A percentile compares a stretch with the other conserved stretches of the same genome.
phyloP scores from a whole-genome alignment of 2,797 vertebrate species.

The Chelon labrosus region DNA sequence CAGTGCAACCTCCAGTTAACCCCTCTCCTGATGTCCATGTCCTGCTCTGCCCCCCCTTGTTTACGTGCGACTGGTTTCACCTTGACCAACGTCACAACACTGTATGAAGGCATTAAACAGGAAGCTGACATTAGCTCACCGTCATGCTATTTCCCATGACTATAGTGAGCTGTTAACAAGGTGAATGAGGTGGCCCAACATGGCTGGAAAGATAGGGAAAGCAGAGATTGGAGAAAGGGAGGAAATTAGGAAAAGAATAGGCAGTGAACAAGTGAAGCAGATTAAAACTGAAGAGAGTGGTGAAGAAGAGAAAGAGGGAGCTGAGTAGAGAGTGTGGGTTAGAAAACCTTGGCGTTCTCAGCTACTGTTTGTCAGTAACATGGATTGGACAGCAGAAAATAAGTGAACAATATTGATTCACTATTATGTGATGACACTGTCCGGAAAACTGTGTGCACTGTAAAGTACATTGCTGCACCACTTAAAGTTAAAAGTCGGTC shows the following conservation, averaged over 20 bases:
- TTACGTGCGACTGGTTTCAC: constrained; percentile 59
- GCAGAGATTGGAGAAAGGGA: constrained; percentile 23
- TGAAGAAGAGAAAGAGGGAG: constrained; percentile 14
- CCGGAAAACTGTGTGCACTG: background rate
- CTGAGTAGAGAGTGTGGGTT: constrained; percentile 15
- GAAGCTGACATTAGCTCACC: constrained; percentile 77
- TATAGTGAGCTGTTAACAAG: constrained; percentile 68
- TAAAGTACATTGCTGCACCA: background rate
- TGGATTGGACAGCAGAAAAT: constrained; percentile 19
- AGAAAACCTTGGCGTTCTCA: background rate
- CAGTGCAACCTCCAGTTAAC: constrained; percentile 56
- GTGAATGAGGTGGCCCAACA: constrained; percentile 25
- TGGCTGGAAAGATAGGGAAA: constrained; percentile 10
- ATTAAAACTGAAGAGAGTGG: constrained; percentile 11
- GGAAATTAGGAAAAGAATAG: constrained; percentile 34
- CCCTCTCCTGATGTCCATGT: constrained; percentile 47
- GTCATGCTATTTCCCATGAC: constrained; percentile 77
- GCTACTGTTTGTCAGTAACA: constrained; percentile 43
- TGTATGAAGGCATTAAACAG: constrained; percentile 67
- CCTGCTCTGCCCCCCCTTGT: constrained; percentile 53
- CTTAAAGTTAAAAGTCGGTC: background rate
- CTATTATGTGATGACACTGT: constrained; percentile 10
- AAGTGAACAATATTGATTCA: constrained; percentile 38
- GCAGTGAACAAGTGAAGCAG: constrained; percentile 2
- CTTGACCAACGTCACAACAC: constrained; percentile 66